Conservation (phyloP, 2,797 vertebrate genomes). For the Squalus acanthias region DNA sequence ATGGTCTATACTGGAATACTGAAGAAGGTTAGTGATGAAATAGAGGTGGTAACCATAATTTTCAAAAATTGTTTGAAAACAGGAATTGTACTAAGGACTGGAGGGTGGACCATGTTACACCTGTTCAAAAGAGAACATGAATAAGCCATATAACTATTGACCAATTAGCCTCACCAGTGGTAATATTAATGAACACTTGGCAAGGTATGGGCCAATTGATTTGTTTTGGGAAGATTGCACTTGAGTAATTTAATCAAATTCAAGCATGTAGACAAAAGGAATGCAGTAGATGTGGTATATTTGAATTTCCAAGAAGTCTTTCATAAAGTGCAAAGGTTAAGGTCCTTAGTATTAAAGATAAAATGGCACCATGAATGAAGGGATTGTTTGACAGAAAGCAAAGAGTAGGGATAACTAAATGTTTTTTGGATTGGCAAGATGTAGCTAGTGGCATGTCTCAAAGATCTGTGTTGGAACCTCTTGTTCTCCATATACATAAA, state of each 20-base stretch:
- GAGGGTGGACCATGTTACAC: no score
- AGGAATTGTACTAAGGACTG: no score
- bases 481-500: no score
- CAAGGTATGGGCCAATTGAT: neutral
- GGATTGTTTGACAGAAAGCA: no score
- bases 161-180: neutral
- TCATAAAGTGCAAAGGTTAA: neutral
- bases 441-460: no score
- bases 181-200: neutral
- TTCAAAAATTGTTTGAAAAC: no score
- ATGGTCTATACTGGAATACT: neutral
- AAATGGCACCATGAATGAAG: neutral
- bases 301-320: neutral
- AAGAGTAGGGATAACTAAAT: no score
- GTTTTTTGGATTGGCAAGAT: no score
- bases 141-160: neutral
- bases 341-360: neutral
- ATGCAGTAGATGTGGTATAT: neutral
- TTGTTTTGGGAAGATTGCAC: neutral
- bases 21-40: neutral
- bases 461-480: no score
- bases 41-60: neutral
- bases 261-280: neutral
- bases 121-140: no score
- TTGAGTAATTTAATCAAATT: neutral